Base-by-base conservation (phyloP, 2,797 vertebrate genomes). In the Agapornis canus region DNA sequence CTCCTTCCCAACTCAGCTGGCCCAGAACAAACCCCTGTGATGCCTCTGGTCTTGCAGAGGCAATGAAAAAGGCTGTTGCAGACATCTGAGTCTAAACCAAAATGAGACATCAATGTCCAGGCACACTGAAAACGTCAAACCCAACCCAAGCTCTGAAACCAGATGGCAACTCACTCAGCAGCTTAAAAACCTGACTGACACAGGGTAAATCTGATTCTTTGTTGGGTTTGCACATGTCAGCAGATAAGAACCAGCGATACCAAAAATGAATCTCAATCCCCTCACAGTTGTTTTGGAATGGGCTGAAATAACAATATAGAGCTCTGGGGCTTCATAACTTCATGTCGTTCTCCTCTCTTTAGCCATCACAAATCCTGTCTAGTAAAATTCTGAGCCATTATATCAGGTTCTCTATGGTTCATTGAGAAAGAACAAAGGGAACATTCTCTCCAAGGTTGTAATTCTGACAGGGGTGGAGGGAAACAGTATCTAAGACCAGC, bases 381-480 rank as follows among this genome's bases (percentile, higher is more conserved):
- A 95, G 89, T 63, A 92, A 92, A 93, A 92, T 85, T 83, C 72
- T 71, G n/a, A 95, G 76, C 84, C 54, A 83, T 94, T 97, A 78
- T 52, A 60, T 91, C 86, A 96, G 94, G 92, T 91, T 94, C 66
- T 94, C 65, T 95, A 61, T 89, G 92, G 94, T 94, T 96, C 95
- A 83, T 76, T 94, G 92, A 96, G 89, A 93, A 94, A 91, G 92
- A 97, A 96, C 96, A 96, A 97, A 97, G 89, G 59, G 40, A 93
- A 94, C 91, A 90, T 96, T 97, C 92, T 97, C 73, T 87, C 82
- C 79, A 72, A 95, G 91, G 94, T 91, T 95, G 66, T 52, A 90
- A 66, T 54, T 82, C 52, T 86, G 93, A 83, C 71, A 37, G 42
- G 72, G 39, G 23, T 7, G 2, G 5, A 40, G 4, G 3, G 47